Base-by-base conservation (phyloP, 1,140 invertebrate species). In the Linepithema humile region DNA sequence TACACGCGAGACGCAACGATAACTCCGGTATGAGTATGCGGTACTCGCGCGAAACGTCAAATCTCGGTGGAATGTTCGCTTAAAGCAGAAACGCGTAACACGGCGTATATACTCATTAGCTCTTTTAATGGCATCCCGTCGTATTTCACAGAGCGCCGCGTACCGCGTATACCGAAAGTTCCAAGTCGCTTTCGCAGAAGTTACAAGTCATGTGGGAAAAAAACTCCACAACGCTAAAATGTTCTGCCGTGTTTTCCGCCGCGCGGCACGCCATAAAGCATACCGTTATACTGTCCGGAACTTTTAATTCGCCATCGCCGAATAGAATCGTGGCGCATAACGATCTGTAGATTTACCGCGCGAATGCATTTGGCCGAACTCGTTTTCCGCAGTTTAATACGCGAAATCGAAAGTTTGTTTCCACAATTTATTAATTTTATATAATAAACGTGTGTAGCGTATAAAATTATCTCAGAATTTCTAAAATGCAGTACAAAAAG, bases 201-300 rank as follows among this genome's bases (percentile, higher is more conserved):
- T 83, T 83, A 83, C 82, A 83, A 83, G 82, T 83, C 82, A 83
- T 65, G 32, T 83, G 82, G 82, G 82, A 78, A 77, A 75, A 83
- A 80, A 83, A 78, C 29, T 65, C 73, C 23, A n/a, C 72, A 53
- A 38, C 20, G 40, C 48, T 62, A 45, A 65, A 70, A 80, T 65
- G 43, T 65, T 70, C 26, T 38, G 35, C 62, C 23, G 50, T 69
- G 75, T 69, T 69, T 78, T 4, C n/a, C 26, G 35, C 38, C 57
- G 48, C 29, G 48, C 43, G 73, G 73, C 38, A 20, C 60, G 43
- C 57, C 57, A 55, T 64, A 65, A 78, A 83, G 23, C 38, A 78
- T 64, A 20, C 23, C 43, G 59, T 83, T 78, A 64, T 45, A 38
- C 55, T 53, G 53, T 35, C 38, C 17, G n/a, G 12, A 82, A 82